Evolutionary conservation across 2,113 vertebrate genomes (phyloP).

Genomic region (Diphyllodes magnificus): DNA sequence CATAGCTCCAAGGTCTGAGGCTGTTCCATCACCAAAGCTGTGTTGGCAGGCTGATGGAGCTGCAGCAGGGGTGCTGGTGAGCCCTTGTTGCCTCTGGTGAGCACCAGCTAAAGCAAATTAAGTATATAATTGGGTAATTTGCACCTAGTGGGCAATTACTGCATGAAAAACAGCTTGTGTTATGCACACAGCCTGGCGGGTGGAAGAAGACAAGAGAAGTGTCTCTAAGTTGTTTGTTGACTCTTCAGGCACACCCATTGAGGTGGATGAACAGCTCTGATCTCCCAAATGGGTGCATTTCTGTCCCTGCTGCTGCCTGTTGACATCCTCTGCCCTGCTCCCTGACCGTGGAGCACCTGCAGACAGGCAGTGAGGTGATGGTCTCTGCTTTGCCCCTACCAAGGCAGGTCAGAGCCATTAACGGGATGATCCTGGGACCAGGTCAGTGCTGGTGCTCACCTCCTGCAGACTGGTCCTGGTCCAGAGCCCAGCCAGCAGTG

Average conservation of each 20-base stretch:
- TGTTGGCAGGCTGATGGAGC: not conserved
- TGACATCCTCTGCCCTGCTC: not conserved
- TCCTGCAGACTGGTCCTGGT: not conserved
- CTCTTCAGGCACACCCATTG: not conserved
- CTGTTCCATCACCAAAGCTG: not conserved
- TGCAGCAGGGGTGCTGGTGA: not conserved
- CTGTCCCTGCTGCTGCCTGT: not conserved
- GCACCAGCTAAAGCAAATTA: not conserved
- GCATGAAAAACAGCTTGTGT: not conserved
- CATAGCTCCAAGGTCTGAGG: not conserved
- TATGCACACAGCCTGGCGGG: not conserved
- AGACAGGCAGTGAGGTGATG: not conserved
- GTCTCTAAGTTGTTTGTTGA: not conserved
- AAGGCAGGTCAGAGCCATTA: not conserved
- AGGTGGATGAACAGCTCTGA: not conserved
- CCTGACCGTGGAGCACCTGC: accelerated
- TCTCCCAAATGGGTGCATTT: not conserved
- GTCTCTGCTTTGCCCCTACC: accelerated
- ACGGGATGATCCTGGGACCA: not conserved
- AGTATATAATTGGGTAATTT: not conserved
- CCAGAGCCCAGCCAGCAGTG: not conserved
- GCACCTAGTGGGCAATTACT: not conserved
- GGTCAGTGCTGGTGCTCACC: accelerated
- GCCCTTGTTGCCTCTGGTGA: not conserved
- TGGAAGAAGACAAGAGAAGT: not conserved